Conservation (phyloP, 2,113 vertebrate genomes). For the Neodon shergylaensis region DNA sequence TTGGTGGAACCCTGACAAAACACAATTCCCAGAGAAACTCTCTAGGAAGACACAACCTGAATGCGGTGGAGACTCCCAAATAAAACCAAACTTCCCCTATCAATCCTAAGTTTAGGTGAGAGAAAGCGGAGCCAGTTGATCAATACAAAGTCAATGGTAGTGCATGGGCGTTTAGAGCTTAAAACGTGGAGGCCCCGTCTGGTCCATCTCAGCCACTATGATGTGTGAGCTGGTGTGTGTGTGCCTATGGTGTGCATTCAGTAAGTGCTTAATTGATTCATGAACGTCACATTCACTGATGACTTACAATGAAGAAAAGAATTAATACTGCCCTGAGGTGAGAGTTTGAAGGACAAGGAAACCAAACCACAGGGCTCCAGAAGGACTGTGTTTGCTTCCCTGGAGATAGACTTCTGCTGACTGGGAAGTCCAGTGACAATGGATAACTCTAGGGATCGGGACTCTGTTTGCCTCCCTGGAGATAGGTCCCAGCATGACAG, state of each 20-base stretch:
- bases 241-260: not conserved
- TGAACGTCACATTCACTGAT: not conserved
- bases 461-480: not conserved
- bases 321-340: not conserved
- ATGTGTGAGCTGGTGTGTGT: not conserved
- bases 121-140: no score
- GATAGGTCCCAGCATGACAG: not conserved
- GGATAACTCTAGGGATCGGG: not conserved
- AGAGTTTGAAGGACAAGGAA: not conserved
- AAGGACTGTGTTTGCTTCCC: not conserved
- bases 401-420: not conserved
- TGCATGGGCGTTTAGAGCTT: not conserved
- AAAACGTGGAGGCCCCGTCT: not conserved
- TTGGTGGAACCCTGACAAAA: not conserved
- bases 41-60: not conserved
- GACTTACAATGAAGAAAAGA: conserved; percentile 18
- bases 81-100: not conserved
- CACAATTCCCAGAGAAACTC: not conserved
- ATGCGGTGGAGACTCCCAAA: not conserved
- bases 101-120: not conserved
- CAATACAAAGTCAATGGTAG: not conserved
- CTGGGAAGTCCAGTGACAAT: not conserved
- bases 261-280: not conserved
- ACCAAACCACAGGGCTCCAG: not conserved
- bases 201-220: not conserved